phyloP scores from a whole-genome alignment of 2,888 invertebrate species.

The Tineola bisselliella region DNA sequence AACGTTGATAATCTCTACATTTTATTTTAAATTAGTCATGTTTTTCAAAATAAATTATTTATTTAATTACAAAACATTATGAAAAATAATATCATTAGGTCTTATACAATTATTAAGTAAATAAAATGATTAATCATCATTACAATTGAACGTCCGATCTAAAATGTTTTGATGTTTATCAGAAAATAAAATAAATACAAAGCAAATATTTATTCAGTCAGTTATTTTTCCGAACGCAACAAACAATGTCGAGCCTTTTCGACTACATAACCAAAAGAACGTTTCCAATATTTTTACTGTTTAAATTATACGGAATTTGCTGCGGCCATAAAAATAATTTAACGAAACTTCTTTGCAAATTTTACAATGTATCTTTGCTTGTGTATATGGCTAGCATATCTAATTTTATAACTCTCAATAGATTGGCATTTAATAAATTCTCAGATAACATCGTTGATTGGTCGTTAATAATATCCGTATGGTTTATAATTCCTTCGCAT shows the following conservation, averaged over 20 bases:
- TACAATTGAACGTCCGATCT: too few species aligned
- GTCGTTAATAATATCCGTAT: neutral
- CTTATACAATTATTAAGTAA: too few species aligned
- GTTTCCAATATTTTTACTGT: constrained; percentile 1
- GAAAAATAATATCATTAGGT: too few species aligned
- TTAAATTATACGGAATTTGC: constrained; percentile 5
- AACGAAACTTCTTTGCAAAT: neutral
- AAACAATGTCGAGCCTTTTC: neutral
- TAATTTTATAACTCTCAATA: neutral
- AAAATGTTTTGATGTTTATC: too few species aligned
- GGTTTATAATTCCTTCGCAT: constrained; percentile 7
- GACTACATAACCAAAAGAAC: neutral
- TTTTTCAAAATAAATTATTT: too few species aligned
- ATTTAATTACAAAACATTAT: too few species aligned
- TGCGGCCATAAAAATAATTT: neutral
- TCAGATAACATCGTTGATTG: neutral
- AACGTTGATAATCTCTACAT: too few species aligned
- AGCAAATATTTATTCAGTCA: too few species aligned
- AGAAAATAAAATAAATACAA: too few species aligned
- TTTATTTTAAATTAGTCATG: too few species aligned
- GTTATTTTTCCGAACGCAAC: too few species aligned
- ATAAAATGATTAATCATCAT: too few species aligned
- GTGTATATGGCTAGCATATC: neutral
- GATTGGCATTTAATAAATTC: neutral
- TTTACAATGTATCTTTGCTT: neutral